Evolutionary conservation across 2,888 invertebrate species (phyloP), one percentile per base, ranked within the genome.

Genomic region (Hyles lineata): DNA sequence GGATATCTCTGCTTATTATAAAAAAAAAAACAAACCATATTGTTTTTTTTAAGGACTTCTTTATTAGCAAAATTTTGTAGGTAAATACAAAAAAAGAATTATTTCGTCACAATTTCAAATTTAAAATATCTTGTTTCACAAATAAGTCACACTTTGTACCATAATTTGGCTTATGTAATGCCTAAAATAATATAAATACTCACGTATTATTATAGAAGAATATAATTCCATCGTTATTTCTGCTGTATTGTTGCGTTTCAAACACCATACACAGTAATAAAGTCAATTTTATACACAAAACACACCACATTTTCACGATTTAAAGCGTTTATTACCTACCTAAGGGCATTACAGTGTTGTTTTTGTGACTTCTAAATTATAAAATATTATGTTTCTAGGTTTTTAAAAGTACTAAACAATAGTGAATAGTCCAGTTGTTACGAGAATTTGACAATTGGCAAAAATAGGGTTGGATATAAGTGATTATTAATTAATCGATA

Each of bases 201-300:
- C 79, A 94, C 94, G 93, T 93, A 81, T 93, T 93, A 74, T 93
- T 94, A 76, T 93, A 94, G 77, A 92, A 86, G 78, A 94, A 94
- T 79, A 88, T 86, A 32, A 94, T 93, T 80, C 80, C 83, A 75
- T 86, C 89, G 75, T 83, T 88, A 74, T 80, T 83, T 76, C 76
- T 78, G 75, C 73, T 81, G 76, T 87, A 80, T 77, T 86, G 85
- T 73, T 82, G 79, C 77, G 83, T 83, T 71, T 83, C 72, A 71
- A 77, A 83, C 15, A 87, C 86, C 35, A 84, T 78, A 74, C 82
- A 81, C 55, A 86, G 71, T 74, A 87, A 60, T 73, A 88, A 76
- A 77, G 82, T 75, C 72, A 86, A 76, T 77, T 80, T 78, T 70
- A 87, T 63, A 80, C 82, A 85, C 74, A 78, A 74, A 74, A 78